Base-by-base conservation (phyloP, 1,140 invertebrate genomes). In the Semibalanus balanoides region DNA sequence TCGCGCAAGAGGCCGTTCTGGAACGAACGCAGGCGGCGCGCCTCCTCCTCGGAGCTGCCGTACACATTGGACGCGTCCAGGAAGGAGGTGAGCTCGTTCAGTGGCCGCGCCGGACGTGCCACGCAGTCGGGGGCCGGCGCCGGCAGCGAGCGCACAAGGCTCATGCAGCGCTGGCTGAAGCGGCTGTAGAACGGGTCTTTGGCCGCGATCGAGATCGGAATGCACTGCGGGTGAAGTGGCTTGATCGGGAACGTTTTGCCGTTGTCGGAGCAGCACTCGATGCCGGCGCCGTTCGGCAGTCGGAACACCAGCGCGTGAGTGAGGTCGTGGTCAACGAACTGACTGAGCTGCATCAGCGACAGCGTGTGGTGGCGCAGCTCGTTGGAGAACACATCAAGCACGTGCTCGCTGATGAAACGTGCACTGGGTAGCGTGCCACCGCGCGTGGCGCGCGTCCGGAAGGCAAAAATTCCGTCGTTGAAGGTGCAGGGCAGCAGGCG, bases 21-120 rank as follows among this genome's bases (percentile, higher is more conserved):
- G 80, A 91, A 92, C 1, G 90, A 82, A 71, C 92, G 83, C 0
- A 93, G 85, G 77, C 87, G 88, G 76, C 92, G 89, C 0, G 92
- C 89, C 74, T 92, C 90, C 72, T 89, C 87, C 27, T 90, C 88
- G 71, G 89, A 92, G 82, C 91, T 96, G 71, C 94, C 94, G 82
- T 98, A 98, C 14, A 98, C 88, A 35, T 91, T 91, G 0, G 96
- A 98, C 0, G 88, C 95, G 82, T 98, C 96, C 28, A 98, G 87
- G 81, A 88, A 98, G 7, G 93, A 90, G 0, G 95, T 97, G 25
- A 95, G 86, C 78, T 92, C 87, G 83, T 96, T 96, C 88, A 94
- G 79, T 89, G 94, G 82, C 74, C 70, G 30, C 35, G 25, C 40
- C 30, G 30, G 30, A 5, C 30, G 0, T 3, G 30, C 17, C 9